Evolutionary conservation across 2,888 invertebrate species (phyloP).

Genomic region (Drosophila multiciliata): DNA sequence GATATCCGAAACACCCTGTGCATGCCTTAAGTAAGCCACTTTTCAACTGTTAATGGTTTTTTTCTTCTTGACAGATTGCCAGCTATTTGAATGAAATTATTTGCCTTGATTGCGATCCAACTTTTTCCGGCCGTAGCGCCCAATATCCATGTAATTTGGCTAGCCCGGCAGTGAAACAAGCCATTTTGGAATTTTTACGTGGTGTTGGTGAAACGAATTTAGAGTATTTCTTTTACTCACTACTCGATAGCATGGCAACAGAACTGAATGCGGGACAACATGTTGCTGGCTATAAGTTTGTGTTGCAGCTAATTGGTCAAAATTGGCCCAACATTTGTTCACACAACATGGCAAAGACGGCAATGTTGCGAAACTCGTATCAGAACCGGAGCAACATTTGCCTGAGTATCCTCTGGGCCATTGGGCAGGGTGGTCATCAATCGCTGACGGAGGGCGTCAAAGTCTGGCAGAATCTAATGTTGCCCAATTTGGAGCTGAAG

Average conservation of each 20-base stretch:
- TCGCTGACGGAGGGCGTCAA: conserved; percentile 89
- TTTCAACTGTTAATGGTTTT: neutral
- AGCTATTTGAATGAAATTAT: conserved; percentile 78
- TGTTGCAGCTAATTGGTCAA: conserved; percentile 89
- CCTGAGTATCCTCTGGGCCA: conserved; percentile 90
- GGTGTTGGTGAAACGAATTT: conserved; percentile 88
- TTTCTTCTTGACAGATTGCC: conserved; percentile 63
- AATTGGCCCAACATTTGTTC: conserved; percentile 88
- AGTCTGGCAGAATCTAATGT: conserved; percentile 91
- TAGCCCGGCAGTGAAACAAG: conserved; percentile 65
- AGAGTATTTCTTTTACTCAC: conserved; percentile 90
- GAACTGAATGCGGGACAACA: conserved; percentile 89
- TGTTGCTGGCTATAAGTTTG: conserved; percentile 88
- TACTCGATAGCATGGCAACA: conserved; percentile 89
- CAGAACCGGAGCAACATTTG: conserved; percentile 91
- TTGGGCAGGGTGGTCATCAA: conserved; percentile 90
- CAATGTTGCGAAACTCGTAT: conserved; percentile 89
- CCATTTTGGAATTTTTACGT: conserved; percentile 84
- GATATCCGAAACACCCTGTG: neutral
- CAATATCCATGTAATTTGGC: conserved; percentile 82
- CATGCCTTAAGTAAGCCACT: neutral
- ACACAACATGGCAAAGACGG: conserved; percentile 88
- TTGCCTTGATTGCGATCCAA: conserved; percentile 80
- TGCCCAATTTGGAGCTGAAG: conserved; percentile 90
- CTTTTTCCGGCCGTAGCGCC: conserved; percentile 78